Evolutionary conservation across 1,140 invertebrate genomes (phyloP).

Genomic region (Ceratina australensis): DNA sequence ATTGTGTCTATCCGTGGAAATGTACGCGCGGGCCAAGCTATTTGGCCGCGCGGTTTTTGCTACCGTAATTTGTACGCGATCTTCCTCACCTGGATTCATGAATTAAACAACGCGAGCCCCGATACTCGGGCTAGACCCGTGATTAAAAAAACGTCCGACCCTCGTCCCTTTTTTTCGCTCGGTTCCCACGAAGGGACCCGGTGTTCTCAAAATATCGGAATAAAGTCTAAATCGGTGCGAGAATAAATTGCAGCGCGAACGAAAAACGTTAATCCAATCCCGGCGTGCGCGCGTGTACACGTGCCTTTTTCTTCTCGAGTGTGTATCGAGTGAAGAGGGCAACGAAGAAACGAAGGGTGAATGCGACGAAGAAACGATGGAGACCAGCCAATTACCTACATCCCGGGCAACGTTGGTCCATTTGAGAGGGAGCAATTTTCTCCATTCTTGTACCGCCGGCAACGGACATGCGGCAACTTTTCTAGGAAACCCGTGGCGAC

Average conservation of each 20-base stretch:
- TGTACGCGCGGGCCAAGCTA: background rate
- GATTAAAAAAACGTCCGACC: too few species aligned
- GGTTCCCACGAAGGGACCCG: too few species aligned
- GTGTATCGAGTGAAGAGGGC: background rate
- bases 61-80: constrained; percentile 50
- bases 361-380: background rate
- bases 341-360: background rate
- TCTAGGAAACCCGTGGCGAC: background rate
- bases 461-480: background rate
- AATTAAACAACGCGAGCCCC: constrained; percentile 51
- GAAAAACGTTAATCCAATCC: too few species aligned
- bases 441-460: constrained; percentile 5
- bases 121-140: too few species aligned
- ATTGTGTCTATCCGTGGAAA: background rate
- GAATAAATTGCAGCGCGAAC: too few species aligned
- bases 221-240: too few species aligned
- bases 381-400: constrained; percentile 49
- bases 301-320: too few species aligned
- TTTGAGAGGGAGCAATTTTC: constrained; percentile 39
- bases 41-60: background rate
- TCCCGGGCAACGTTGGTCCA: constrained; percentile 17
- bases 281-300: too few species aligned
- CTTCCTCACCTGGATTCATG: constrained; percentile 43
- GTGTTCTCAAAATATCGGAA: too few species aligned
- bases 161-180: too few species aligned